Evolutionary conservation across 2,888 invertebrate species (phyloP), one percentile per base, ranked within the genome.

Genomic region (Himalopsyche anomala): DNA sequence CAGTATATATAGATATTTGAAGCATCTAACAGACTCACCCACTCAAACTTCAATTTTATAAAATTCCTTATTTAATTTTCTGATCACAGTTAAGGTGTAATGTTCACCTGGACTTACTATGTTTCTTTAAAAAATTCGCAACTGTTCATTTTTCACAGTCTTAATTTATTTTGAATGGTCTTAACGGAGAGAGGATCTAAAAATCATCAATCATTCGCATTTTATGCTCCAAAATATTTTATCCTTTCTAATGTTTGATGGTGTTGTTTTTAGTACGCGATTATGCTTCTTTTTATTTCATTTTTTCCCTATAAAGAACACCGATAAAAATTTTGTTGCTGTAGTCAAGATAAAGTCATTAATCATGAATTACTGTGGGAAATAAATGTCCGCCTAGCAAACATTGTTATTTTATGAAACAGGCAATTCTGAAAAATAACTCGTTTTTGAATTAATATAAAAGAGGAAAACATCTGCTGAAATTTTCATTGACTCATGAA

Each of bases 321-420:
- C 42, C 83, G 83, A 82, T 83, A 51, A 54, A 40, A 83, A 56
- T 85, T 85, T 54, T 80, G 79, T 45, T 81, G 36, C 83, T 56
- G 40, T 80, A 36, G 15, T 80, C 54, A 54, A 83, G 83, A 42
- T n/a, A 56, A 19, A 55, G 51, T 83, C 80, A 83, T 85, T 83
- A 85, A 85, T 83, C 85, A 85, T 19, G 56, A 85, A 80, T 85
- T 74, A 85, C 74, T 54, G 82, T 54, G 69, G 38, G 69, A 54
- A 81, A 45, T 85, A 82, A 85, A 82, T 36, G 85, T 82, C 82
- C 82, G 55, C 15, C 28, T 74, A 74, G 36, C 74, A 74, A 38
- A 74, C 74, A 74, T 36, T 74, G 74, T 74, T 69, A 28, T 56
- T 19, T 69, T 74, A 12, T 38, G 74, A 74, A 74, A 74, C 74